A percentile compares a stretch with the other conserved stretches of the same genome.
Evolutionary conservation across 2,888 invertebrate genomes (phyloP).

Genomic region (Hydrotaea diabolus): DNA sequence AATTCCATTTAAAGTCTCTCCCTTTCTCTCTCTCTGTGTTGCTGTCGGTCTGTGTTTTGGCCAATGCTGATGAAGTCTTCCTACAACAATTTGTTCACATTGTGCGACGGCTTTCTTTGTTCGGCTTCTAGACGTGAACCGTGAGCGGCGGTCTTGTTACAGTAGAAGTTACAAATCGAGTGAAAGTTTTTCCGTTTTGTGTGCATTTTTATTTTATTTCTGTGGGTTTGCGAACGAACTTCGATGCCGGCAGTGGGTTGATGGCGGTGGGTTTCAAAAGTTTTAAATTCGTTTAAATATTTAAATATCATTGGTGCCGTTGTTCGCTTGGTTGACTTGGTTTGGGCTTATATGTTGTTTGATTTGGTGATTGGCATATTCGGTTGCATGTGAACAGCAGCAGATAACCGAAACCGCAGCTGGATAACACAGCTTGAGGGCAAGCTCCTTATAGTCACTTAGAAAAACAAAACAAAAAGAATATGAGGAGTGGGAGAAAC

Average conservation of each 20-base stretch:
- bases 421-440: not conserved
- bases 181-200: conserved; percentile 64
- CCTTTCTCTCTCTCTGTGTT: not conserved
- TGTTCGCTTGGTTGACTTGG: conserved; percentile 27
- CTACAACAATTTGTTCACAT: conserved; percentile 56
- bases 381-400: conserved; percentile 46
- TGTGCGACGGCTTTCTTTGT: conserved; percentile 15
- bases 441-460: too few relatives aligned
- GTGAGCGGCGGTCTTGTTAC: conserved; percentile 10
- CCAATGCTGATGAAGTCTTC: conserved; percentile 41
- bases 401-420: not conserved
- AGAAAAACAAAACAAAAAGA: too few relatives aligned
- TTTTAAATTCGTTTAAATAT: conserved; percentile 60
- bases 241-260: conserved; percentile 44
- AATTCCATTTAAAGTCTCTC: conserved; percentile 18
- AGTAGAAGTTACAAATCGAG: conserved; percentile 54
- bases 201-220: conserved; percentile 35
- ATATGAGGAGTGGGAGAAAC: not conserved
- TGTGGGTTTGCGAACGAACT: conserved; percentile 54
- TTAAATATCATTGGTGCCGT: conserved; percentile 51
- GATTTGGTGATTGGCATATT: conserved; percentile 45
- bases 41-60: not conserved
- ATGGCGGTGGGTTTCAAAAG: conserved; percentile 43
- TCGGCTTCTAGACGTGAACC: not conserved
- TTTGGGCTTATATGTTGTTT: conserved; percentile 2